Base-by-base conservation (phyloP, 2,113 vertebrate species). In the Nannobrachium achirus region DNA sequence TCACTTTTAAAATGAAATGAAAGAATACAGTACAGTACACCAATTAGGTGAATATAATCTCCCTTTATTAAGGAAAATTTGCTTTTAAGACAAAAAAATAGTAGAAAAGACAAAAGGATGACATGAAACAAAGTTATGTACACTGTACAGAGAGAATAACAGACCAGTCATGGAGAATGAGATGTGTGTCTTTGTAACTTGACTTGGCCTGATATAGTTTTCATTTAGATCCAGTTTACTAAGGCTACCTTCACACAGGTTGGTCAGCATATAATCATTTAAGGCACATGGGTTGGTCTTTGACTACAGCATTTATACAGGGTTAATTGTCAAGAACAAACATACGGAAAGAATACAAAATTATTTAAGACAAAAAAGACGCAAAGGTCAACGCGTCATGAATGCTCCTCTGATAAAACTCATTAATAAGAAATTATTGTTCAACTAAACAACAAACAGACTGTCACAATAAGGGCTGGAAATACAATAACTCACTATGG, bases 261-360 rank as follows among this genome's bases (percentile, higher is more conserved):
- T 71, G 76, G 74, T 86, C 81, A 76, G 71, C 44, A 70, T 42
- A 38, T 42, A 38, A 70, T 49, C 45, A 48, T 69, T 79, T 39
- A 69, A 82, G 79, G 82, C 86, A 87, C 80, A 62, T 10, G 10
- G 52, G 76, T 89, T 92, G 91, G 88, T 90, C 89, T 89, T 63
- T 56, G 68, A 46, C 77, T 70, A 49, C 46, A 13, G 53, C 66
- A 71, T 45, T 15, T 55, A n/a, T n/a, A 81, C 71, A 78, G 53
- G 62, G 60, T 70, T 77, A 0, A 71, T 73, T 73, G 75, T 76
- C 42, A 14, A 69, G 53, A 48, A 81, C 66, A 63, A 48, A 83
- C 87, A 80, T 81, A 86, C 72, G 75, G 56, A 58, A 74, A 56
- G 61, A 76, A 80, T 20, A 18, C 18, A 46, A 45, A 20, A 61